Evolutionary conservation across 2,888 invertebrate genomes (phyloP).

Genomic region (Heteromyza rotundicornis): DNA sequence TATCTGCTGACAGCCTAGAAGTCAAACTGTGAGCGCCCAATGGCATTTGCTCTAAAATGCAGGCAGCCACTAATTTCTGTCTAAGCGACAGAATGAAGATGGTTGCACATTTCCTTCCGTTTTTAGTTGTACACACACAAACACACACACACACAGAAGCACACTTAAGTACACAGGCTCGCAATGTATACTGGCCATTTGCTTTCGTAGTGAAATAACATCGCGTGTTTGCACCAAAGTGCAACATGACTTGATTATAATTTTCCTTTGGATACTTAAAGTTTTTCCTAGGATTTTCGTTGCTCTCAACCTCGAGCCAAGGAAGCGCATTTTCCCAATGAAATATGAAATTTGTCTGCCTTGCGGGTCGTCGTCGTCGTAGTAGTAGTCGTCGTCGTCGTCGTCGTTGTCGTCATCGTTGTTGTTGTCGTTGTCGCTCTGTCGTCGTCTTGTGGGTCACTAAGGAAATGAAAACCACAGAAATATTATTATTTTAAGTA

Average conservation of each 20-base stretch:
- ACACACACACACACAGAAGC: neutral
- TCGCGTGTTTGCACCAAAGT: constrained; percentile 12
- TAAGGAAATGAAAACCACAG: constrained; percentile 30
- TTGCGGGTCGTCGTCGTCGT: too few relatives aligned
- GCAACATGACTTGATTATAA: constrained; percentile 21
- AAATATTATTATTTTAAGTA: constrained; percentile 31
- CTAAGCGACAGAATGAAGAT: constrained; percentile 12
- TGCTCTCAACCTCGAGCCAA: neutral
- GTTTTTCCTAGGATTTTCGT: neutral
- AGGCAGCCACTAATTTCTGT: constrained; percentile 11
- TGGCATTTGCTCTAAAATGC: neutral
- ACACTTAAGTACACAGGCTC: neutral
- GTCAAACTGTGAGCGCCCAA: neutral
- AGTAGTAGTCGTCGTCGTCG: too few relatives aligned
- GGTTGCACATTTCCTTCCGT: neutral
- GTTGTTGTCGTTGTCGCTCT: neutral
- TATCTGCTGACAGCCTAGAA: neutral
- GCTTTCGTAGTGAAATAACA: neutral
- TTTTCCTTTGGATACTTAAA: constrained; percentile 13
- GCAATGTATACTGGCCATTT: neutral
- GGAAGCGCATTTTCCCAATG: neutral
- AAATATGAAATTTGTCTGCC: constrained; percentile 3
- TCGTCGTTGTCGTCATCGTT: neutral
- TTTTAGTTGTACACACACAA: neutral
- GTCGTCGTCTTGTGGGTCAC: constrained; percentile 17